Evolutionary conservation across 2,888 invertebrate genomes (phyloP), one percentile per base, ranked within the genome.

Genomic region (Drosophila vallismaia): DNA sequence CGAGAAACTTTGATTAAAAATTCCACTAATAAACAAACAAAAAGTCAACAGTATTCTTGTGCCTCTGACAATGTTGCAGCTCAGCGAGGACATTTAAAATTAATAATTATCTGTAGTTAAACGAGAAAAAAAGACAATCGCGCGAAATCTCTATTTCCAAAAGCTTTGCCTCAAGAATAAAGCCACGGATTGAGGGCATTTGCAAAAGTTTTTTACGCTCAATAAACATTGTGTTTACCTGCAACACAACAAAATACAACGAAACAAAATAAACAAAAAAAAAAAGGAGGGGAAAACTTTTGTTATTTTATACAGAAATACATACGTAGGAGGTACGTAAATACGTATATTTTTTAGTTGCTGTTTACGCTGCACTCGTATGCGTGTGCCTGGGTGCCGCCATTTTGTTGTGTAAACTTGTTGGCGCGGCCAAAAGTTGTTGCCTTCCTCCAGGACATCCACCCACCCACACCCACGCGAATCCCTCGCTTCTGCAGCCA

Each of bases 171-270:
- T 44, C 24, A 60, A 53, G 36, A 60, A 40, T 48, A 36, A 36
- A 19, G 31, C 12, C 4, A 19, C 14, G 44, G 42, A 42, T 60
- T 62, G 33, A 44, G 40, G 58, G 50, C 46, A 36, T 55, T 52
- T 19, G 57, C 10, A 10, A 71, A 75, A 79, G 76, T 62, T 86
- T 86, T 80, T 29, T 58, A 69, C 76, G 78, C 82, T 85, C 76
- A 81, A 87, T 85, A 85, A 82, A 87, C 85, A 87, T 85, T 81
- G 86, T 74, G 81, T 80, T 81, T 83, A 80, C 56, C 59, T 46
- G 38, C 52, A 50, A 46, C 44, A 29, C 36, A 46, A 50, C 36
- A 63, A 51, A 29, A 62, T 44, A 33, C 19, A 50, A 46, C 44
- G 26, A 46, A 46, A 50, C 36, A 64, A 51, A 38, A 63, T 50